A percentile compares a stretch with the other conserved stretches of the same genome.
These are phyloP conservation scores for Ferrisia virgata DNA, from an alignment of 2,888 invertebrate species.

Conservation along the genomic window DNA sequence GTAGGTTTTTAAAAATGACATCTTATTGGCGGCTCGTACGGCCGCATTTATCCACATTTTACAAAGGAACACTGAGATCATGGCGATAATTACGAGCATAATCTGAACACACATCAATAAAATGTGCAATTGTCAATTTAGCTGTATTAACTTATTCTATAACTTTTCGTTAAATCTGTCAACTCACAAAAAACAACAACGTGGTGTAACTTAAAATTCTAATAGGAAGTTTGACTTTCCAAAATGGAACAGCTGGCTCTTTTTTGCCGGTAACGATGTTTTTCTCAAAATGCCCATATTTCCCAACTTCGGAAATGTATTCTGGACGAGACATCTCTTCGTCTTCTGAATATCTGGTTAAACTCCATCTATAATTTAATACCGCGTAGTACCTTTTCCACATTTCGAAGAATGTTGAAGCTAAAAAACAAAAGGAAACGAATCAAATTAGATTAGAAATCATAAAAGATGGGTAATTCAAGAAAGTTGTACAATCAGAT, in stretches of 20 bases:
- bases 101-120: constrained; percentile 59
- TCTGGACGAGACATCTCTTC: constrained; percentile 92
- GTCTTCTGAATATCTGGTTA: constrained; percentile 84
- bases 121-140: no score
- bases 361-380: constrained; percentile 94
- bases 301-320: constrained; percentile 76
- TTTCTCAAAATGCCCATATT: constrained; percentile 64
- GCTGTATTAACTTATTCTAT: no score
- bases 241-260: constrained; percentile 88
- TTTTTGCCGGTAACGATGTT: constrained; percentile 75
- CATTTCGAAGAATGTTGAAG: constrained; percentile 85
- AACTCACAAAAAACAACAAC: constrained; percentile 73
- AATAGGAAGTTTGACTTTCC: constrained; percentile 86
- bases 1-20: constrained; percentile 64
- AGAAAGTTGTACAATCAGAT: no score
- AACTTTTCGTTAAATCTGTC: no score
- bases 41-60: constrained; percentile 78
- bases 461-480: no score
- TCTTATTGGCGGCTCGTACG: constrained; percentile 56
- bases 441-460: no score
- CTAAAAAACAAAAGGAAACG: no score
- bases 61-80: constrained; percentile 89
- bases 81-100: constrained; percentile 79
- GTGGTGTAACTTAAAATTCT: constrained; percentile 82
- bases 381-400: constrained; percentile 96